These are phyloP conservation scores for Hemicrepidius hirtus DNA, from an alignment of 2,888 invertebrate genomes.

Conservation along the genomic window DNA sequence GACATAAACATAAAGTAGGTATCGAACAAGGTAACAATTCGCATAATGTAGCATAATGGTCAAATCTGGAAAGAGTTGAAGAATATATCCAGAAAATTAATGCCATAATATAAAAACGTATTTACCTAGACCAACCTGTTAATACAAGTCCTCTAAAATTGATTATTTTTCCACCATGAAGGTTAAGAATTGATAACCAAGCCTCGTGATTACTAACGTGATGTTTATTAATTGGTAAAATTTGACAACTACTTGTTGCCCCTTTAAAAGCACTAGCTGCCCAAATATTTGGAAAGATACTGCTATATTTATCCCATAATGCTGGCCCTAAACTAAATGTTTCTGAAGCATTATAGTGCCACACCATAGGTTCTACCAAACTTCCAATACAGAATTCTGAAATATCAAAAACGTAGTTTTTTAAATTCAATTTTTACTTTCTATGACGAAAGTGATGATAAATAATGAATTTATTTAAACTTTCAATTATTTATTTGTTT, in stretches of 20 bases:
- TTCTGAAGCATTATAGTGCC: conserved; percentile 79
- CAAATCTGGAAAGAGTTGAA: conserved; percentile 73
- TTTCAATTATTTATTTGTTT: too few species aligned
- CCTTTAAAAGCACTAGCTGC: conserved; percentile 91
- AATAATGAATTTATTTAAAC: too few species aligned
- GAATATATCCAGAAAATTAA: conserved; percentile 28
- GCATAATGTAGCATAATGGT: conserved; percentile 83
- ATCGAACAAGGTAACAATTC: conserved; percentile 80
- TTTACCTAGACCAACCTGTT: conserved; percentile 84
- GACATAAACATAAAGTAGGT: conserved; percentile 78
- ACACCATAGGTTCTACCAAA: conserved; percentile 80
- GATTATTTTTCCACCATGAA: conserved; percentile 72
- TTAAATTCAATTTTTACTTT: too few species aligned
- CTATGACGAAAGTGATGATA: too few species aligned
- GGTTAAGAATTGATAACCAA: conserved; percentile 78
- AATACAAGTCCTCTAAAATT: conserved; percentile 80
- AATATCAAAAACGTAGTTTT: conserved; percentile 41
- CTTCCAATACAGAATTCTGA: conserved; percentile 77
- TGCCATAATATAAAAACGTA: neutral
- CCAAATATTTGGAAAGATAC: conserved; percentile 84
- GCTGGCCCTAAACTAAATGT: conserved; percentile 73
- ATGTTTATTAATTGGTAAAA: conserved; percentile 79
- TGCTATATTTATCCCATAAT: conserved; percentile 80
- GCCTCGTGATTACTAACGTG: conserved; percentile 86
- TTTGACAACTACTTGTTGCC: conserved; percentile 84